These are phyloP conservation scores for Octodon degus DNA, from an alignment of 2,113 vertebrate genomes.

Conservation along the genomic window DNA sequence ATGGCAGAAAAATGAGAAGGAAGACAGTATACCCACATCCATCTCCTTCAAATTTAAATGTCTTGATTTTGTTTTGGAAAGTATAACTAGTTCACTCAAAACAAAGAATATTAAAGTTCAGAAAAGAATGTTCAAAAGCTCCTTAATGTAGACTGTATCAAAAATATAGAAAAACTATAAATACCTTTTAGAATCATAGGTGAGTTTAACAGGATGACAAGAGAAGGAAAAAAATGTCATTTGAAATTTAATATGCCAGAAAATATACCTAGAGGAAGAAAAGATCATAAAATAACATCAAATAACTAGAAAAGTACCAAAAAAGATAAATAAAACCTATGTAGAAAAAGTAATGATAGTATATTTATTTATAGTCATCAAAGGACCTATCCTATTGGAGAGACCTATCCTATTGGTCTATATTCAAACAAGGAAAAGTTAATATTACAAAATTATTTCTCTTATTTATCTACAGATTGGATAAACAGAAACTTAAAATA, in stretches of 20 bases:
- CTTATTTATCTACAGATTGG: not conserved
- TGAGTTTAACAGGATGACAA: not conserved
- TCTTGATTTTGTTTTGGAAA: not conserved
- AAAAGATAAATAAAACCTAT: not conserved
- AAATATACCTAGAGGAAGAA: not conserved
- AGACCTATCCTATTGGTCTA: no score
- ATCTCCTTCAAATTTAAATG: not conserved
- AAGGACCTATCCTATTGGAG: not conserved
- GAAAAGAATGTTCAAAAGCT: not conserved
- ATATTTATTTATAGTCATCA: not conserved
- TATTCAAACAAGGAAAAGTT: not conserved
- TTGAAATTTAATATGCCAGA: not conserved
- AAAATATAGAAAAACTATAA: not conserved
- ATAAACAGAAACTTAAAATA: not conserved
- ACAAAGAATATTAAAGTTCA: not conserved
- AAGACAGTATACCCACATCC: not conserved
- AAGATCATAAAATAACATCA: not conserved
- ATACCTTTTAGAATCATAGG: not conserved
- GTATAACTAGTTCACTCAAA: not conserved
- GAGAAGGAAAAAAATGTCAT: not conserved
- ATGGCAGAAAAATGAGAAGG: not conserved
- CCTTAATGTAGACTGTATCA: not conserved
- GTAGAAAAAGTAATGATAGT: not conserved
- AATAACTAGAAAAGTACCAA: not conserved
- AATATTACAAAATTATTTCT: not conserved